Evolutionary conservation across 2,888 invertebrate species (phyloP).

Genomic region (Ernsta delagoae): DNA sequence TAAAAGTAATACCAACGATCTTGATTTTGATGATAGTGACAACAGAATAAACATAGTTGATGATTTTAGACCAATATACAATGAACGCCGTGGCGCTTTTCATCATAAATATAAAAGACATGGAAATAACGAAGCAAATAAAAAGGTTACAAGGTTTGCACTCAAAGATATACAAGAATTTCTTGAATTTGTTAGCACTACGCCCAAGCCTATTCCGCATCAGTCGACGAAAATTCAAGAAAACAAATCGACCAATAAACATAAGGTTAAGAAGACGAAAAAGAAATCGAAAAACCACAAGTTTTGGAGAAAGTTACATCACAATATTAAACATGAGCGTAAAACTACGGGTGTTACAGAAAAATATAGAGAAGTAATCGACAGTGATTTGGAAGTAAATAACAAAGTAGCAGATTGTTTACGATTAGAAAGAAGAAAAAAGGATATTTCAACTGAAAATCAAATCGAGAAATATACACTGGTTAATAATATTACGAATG

Average conservation of each 20-base stretch:
- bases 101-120: constrained; percentile 31
- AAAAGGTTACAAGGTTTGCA: not conserved
- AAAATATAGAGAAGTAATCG: not conserved
- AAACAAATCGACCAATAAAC: not conserved
- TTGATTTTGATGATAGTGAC: constrained; percentile 49
- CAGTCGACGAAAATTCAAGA: not conserved
- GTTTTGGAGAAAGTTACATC: constrained; percentile 18
- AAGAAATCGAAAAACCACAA: constrained; percentile 17
- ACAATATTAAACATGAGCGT: constrained; percentile 11
- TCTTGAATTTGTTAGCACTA: constrained; percentile 25
- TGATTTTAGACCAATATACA: constrained; percentile 44
- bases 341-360: not conserved
- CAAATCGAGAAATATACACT: constrained; percentile 26
- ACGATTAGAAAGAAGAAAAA: constrained; percentile 19
- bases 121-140: not conserved
- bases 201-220: not conserved
- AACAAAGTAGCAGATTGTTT: not conserved
- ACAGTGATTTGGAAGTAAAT: not conserved
- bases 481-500: not conserved
- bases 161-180: constrained; percentile 18
- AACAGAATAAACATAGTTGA: constrained; percentile 43
- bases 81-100: constrained; percentile 15
- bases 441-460: constrained; percentile 14
- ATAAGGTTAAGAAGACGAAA: not conserved
- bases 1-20: constrained; percentile 57